phyloP scores from a whole-genome alignment of 2,888 invertebrate species.

The Drosophila meridionalis region DNA sequence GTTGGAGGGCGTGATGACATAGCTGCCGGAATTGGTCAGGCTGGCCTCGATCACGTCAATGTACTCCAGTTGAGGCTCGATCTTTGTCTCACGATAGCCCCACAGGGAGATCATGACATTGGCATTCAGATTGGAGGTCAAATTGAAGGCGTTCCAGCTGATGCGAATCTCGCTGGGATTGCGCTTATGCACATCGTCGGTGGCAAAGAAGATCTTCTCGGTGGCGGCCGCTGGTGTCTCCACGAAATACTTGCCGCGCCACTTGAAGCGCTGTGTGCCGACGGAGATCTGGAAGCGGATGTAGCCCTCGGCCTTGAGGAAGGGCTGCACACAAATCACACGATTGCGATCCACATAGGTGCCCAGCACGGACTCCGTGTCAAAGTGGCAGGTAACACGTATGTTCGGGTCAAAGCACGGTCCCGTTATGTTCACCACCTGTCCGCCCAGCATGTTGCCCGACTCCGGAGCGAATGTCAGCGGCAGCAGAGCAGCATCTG shows the following conservation, averaged over 20 bases:
- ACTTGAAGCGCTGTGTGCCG: conserved; percentile 93
- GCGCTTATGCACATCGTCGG: conserved; percentile 89
- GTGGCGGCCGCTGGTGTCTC: conserved; percentile 95
- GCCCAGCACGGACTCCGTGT: conserved; percentile 91
- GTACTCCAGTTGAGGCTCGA: conserved; percentile 91
- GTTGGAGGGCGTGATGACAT: conserved; percentile 90
- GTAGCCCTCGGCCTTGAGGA: conserved; percentile 94
- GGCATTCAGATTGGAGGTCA: conserved; percentile 92
- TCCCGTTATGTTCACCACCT: conserved; percentile 97
- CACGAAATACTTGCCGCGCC: conserved; percentile 96
- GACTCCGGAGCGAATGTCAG: conserved; percentile 96
- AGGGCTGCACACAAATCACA: conserved; percentile 95
- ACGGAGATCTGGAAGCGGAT: conserved; percentile 94
- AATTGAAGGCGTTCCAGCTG: conserved; percentile 93
- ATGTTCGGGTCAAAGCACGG: conserved; percentile 94
- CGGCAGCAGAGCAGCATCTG: conserved; percentile 92
- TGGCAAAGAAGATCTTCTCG: conserved; percentile 93
- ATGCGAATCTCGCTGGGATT: conserved; percentile 91
- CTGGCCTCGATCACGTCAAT: conserved; percentile 91
- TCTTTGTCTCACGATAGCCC: conserved; percentile 95
- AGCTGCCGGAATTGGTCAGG: conserved; percentile 89
- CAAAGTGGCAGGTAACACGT: conserved; percentile 93
- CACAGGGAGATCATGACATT: conserved; percentile 93
- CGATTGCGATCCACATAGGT: conserved; percentile 92
- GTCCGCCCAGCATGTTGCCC: conserved; percentile 98